Conservation (phyloP, 2,797 vertebrate genomes). For the Cebuella pygmaea region DNA sequence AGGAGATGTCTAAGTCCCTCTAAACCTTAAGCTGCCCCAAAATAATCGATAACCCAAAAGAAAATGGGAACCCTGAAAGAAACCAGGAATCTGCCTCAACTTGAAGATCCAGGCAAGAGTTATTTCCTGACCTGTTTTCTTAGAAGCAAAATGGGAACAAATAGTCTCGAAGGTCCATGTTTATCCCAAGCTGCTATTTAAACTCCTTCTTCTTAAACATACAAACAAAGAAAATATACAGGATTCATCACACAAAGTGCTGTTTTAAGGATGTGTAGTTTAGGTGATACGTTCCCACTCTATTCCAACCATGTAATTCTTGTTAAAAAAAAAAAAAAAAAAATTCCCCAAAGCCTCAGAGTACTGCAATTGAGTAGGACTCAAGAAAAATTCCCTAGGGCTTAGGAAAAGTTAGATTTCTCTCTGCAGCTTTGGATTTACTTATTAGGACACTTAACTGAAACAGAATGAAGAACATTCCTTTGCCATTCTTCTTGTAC, state of each 20-base stretch:
- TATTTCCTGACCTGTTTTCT: not conserved
- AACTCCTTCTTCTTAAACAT: not conserved
- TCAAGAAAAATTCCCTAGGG: not conserved
- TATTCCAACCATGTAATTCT: constrained; percentile 27
- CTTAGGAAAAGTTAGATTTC: not conserved
- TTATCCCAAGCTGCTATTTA: not conserved
- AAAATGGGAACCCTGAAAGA: not conserved
- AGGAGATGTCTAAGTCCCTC: not conserved
- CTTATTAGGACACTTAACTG: too few relatives aligned
- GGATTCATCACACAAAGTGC: not conserved
- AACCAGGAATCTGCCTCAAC: not conserved
- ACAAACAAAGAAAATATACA: not conserved
- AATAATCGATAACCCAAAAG: not conserved
- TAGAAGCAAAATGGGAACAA: not conserved
- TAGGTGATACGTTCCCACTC: not conserved
- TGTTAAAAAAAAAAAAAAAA: not conserved
- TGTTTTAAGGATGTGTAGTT: not conserved
- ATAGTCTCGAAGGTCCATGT: not conserved
- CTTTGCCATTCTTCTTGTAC: not conserved
- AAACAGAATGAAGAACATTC: not conserved
- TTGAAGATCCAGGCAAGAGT: not conserved
- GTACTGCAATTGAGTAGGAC: not conserved
- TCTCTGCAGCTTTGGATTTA: not conserved
- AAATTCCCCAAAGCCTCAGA: not conserved
- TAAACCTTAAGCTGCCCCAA: not conserved